phyloP scores from a whole-genome alignment of 2,888 invertebrate species.

The Sussaba pulchella region DNA sequence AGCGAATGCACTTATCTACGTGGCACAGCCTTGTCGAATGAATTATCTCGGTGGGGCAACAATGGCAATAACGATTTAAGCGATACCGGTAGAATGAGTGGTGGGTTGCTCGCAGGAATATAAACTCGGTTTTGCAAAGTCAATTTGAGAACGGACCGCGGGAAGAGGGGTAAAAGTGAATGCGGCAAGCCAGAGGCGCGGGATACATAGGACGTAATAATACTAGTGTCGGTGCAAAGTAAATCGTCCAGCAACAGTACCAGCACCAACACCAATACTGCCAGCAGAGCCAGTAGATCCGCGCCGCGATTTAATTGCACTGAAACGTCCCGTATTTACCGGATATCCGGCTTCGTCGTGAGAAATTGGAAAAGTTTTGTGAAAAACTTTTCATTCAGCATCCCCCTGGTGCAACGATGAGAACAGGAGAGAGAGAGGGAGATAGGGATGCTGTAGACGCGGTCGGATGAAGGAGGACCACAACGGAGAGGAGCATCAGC shows the following conservation, averaged over 20 bases:
- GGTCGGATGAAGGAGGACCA: constrained; percentile 27
- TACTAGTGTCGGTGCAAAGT: constrained; percentile 45
- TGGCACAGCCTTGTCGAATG: constrained; percentile 53
- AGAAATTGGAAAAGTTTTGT: constrained; percentile 79
- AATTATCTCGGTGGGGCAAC: constrained; percentile 57
- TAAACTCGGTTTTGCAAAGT: constrained; percentile 35
- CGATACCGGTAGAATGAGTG: constrained; percentile 17
- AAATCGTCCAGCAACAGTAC: constrained; percentile 41
- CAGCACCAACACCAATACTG: too few relatives aligned
- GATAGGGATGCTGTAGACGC: constrained; percentile 23
- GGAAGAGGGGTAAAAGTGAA: constrained; percentile 9
- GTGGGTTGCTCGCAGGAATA: constrained; percentile 7
- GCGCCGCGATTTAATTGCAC: constrained; percentile 72
- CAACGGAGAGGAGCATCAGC: constrained; percentile 27
- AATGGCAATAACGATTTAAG: constrained; percentile 45
- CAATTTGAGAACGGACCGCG: constrained; percentile 23
- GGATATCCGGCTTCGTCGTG: constrained; percentile 71
- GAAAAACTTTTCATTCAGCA: constrained; percentile 62
- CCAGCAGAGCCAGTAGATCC: constrained; percentile 21
- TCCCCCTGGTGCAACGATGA: constrained; percentile 22
- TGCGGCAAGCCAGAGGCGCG: constrained; percentile 1
- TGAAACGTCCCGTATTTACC: constrained; percentile 71
- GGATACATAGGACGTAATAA: constrained; percentile 36
- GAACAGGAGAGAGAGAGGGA: background rate
- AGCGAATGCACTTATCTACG: constrained; percentile 59